Percentiles rank a stretch among this genome's conserved stretches.
Evolutionary conservation across 2,797 vertebrate genomes (phyloP).

Genomic region (Lagocephalus sceleratus): DNA sequence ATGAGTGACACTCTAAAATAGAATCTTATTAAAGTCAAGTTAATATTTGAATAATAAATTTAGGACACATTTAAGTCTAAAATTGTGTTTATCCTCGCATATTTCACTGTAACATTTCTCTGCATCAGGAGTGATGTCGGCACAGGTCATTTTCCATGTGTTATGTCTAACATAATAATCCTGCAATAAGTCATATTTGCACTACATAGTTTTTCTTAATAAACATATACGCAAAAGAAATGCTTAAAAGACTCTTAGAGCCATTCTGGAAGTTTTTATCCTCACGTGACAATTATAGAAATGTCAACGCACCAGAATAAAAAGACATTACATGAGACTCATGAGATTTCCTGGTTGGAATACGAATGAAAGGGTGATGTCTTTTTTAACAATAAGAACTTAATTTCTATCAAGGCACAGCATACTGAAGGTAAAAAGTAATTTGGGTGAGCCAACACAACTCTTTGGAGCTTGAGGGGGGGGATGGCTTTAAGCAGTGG

Average conservation of each 20-base stretch:
- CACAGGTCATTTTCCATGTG: slow-evolving; percentile 1
- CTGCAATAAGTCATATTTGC: not conserved
- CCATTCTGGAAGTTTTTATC: slow-evolving; percentile 3
- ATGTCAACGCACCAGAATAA: not conserved
- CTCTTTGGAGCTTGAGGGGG: slow-evolving; percentile 45
- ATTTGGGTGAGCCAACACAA: slow-evolving; percentile 37
- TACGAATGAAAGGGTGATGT: slow-evolving; percentile 18
- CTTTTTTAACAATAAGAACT: slow-evolving; percentile 3
- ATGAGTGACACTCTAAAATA: not conserved
- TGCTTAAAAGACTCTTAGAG: slow-evolving; percentile 17
- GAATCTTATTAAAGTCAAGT: not conserved
- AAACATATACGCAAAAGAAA: slow-evolving; percentile 16
- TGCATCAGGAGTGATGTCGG: not conserved
- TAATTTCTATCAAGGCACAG: slow-evolving; percentile 58
- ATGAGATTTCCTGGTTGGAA: slow-evolving; percentile 15
- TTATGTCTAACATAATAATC: not conserved
- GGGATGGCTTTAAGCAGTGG: slow-evolving; percentile 33
- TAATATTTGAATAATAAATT: no score
- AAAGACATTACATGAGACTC: slow-evolving; percentile 1
- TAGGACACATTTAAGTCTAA: not conserved
- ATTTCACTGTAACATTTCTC: not conserved
- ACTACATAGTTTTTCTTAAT: slow-evolving; percentile 1
- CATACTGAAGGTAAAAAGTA: slow-evolving; percentile 43
- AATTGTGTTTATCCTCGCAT: slow-evolving; percentile 10
- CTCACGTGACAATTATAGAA: slow-evolving; percentile 12